phyloP scores from a whole-genome alignment of 2,113 vertebrate genomes.

The Scomber scombrus region DNA sequence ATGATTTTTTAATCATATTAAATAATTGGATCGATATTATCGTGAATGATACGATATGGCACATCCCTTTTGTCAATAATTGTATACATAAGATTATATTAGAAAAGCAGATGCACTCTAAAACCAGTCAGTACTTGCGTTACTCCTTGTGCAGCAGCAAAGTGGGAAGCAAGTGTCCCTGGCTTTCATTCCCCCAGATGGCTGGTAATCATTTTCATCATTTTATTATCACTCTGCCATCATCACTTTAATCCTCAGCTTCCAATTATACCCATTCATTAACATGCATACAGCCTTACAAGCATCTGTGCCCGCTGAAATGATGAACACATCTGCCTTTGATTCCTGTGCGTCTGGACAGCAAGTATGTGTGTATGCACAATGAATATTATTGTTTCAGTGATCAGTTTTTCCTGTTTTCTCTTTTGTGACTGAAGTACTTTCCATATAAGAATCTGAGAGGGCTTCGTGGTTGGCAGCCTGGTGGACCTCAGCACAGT shows the following conservation, averaged over 20 bases:
- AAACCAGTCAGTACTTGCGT: not conserved
- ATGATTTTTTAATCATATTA: too few species aligned
- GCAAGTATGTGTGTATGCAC: not conserved
- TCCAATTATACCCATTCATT: slow-evolving; percentile 18
- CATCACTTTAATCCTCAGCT: slow-evolving; percentile 24
- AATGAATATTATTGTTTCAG: not conserved
- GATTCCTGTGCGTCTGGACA: not conserved
- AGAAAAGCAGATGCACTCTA: not conserved
- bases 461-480: slow-evolving; percentile 34
- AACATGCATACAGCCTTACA: slow-evolving; percentile 19
- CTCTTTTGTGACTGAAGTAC: slow-evolving; percentile 86
- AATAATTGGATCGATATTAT: too few species aligned
- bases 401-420: slow-evolving; percentile 10
- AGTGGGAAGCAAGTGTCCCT: not conserved
- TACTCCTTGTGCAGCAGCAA: not conserved
- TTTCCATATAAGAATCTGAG: slow-evolving; percentile 98
- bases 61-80: not conserved
- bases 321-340: not conserved
- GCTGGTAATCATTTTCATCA: slow-evolving; percentile 18
- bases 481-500: slow-evolving; percentile 53
- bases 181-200: slow-evolving; percentile 27
- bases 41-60: too few species aligned
- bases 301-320: not conserved
- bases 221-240: slow-evolving; percentile 32
- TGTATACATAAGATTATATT: not conserved